phyloP scores from a whole-genome alignment of 2,888 invertebrate genomes.

The Melikaiella ostensackeni region DNA sequence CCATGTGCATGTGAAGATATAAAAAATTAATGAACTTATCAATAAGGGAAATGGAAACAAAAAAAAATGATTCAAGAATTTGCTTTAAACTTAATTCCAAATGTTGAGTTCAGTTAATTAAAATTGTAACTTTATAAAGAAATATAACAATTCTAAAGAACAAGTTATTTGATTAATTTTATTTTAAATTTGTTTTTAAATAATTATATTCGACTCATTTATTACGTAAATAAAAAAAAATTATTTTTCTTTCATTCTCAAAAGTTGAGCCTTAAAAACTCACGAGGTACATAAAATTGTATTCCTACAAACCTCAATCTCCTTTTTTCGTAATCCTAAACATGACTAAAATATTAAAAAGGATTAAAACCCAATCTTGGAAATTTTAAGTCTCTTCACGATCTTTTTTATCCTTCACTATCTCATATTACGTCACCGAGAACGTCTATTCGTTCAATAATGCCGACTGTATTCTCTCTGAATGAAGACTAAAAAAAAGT shows the following conservation, averaged over 20 bases:
- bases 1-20: no score
- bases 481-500: background rate
- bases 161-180: no score
- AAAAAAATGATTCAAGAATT: no score
- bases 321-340: conserved; percentile 6
- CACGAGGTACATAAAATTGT: background rate
- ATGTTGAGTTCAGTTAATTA: no score
- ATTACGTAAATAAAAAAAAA: no score
- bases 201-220: no score
- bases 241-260: background rate
- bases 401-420: conserved; percentile 20
- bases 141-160: no score
- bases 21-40: no score
- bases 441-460: background rate
- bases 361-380: conserved; percentile 13
- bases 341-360: conserved; percentile 3
- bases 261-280: background rate
- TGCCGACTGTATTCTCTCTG: background rate
- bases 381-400: conserved; percentile 16
- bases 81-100: no score
- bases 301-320: conserved; percentile 1
- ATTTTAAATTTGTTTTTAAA: no score
- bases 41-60: no score
- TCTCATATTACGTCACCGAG: background rate
- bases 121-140: no score